Evolutionary conservation across 2,888 invertebrate genomes (phyloP).

Genomic region (Opisthograptis luteolata): DNA sequence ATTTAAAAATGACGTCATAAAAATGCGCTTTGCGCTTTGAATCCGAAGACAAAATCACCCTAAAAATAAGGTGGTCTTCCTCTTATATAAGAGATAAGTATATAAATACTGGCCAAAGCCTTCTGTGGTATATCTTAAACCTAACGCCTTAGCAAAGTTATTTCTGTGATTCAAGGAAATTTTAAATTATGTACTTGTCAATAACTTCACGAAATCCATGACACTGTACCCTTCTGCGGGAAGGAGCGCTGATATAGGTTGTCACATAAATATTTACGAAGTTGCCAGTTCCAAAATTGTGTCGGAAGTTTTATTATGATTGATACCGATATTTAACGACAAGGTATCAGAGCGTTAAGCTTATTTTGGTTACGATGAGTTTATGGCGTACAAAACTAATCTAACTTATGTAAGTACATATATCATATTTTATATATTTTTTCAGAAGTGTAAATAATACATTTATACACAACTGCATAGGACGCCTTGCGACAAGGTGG

Average conservation of each 20-base stretch:
- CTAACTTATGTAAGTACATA: neutral
- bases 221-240: slow-evolving; percentile 1
- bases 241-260: slow-evolving; percentile 10
- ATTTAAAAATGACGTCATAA: too few relatives aligned
- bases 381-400: neutral
- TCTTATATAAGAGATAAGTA: too few relatives aligned
- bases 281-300: slow-evolving; percentile 10
- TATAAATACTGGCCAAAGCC: too few relatives aligned
- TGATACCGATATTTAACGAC: slow-evolving; percentile 41
- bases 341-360: slow-evolving; percentile 22
- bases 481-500: too few relatives aligned
- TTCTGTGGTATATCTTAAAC: too few relatives aligned
- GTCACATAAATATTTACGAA: slow-evolving; percentile 22
- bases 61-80: too few relatives aligned
- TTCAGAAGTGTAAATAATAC: too few relatives aligned
- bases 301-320: slow-evolving; percentile 45
- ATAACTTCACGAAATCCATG: neutral
- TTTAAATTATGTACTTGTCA: neutral
- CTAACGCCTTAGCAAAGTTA: too few relatives aligned
- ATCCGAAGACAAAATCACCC: too few relatives aligned
- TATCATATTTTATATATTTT: too few relatives aligned
- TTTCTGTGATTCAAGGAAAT: neutral
- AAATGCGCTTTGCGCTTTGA: too few relatives aligned
- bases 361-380: neutral
- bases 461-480: too few relatives aligned